Conservation (phyloP, 1,140 invertebrate species). For the Limonius californicus region DNA sequence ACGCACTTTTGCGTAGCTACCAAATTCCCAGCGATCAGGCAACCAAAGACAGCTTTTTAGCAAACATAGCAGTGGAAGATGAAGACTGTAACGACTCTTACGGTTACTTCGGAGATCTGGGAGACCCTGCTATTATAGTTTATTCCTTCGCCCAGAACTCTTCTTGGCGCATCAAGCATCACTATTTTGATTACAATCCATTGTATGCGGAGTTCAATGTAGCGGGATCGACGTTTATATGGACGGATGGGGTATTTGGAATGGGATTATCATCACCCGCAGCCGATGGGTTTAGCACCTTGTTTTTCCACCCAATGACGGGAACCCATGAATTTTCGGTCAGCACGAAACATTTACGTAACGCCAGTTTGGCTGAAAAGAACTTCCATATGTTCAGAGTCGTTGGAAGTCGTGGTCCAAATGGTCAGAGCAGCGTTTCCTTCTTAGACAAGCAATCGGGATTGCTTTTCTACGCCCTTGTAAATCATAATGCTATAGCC, state of each 20-base stretch:
- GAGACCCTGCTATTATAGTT: slow-evolving; percentile 61
- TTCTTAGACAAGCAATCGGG: slow-evolving; percentile 67
- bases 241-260: slow-evolving; percentile 73
- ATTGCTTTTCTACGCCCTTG: slow-evolving; percentile 70
- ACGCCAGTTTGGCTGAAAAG: slow-evolving; percentile 51
- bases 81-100: slow-evolving; percentile 62
- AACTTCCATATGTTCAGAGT: slow-evolving; percentile 63
- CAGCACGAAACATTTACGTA: slow-evolving; percentile 60
- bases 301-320: slow-evolving; percentile 75
- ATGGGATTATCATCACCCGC: slow-evolving; percentile 57
- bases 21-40: slow-evolving; percentile 59
- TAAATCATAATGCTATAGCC: slow-evolving; percentile 71
- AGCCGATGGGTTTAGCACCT: slow-evolving; percentile 61
- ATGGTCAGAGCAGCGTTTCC: slow-evolving; percentile 69
- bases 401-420: slow-evolving; percentile 64
- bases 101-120: slow-evolving; percentile 63
- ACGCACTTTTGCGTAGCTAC: slow-evolving; percentile 61
- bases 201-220: slow-evolving; percentile 66
- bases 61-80: slow-evolving; percentile 71
- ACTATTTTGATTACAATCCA: slow-evolving; percentile 68
- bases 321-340: slow-evolving; percentile 71
- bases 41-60: slow-evolving; percentile 67
- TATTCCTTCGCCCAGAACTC: slow-evolving; percentile 64
- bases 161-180: slow-evolving; percentile 67
- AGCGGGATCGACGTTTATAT: slow-evolving; percentile 66